A percentile compares a stretch with the other conserved stretches of the same genome.
These are phyloP conservation scores for Bombus superbus DNA, from an alignment of 1,140 invertebrate genomes.

Conservation along the genomic window DNA sequence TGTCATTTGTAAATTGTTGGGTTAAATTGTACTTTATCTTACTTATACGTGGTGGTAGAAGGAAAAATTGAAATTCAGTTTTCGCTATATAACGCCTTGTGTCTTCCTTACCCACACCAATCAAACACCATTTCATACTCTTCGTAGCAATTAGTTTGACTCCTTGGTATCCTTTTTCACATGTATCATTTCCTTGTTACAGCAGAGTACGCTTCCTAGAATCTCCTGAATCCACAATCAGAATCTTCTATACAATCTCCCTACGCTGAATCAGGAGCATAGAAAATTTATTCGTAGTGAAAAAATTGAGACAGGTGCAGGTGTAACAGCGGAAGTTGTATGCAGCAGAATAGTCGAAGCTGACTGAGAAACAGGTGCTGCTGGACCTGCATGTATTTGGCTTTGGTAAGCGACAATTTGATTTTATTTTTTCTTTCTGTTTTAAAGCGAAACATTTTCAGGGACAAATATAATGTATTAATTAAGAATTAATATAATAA, in stretches of 20 bases:
- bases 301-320: slow-evolving; percentile 55
- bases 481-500: too few relatives aligned
- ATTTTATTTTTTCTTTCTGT: slow-evolving; percentile 13
- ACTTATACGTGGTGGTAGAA: too few relatives aligned
- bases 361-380: slow-evolving; percentile 42
- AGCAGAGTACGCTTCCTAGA: slow-evolving; percentile 4
- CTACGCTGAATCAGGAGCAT: neutral
- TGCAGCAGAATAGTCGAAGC: slow-evolving; percentile 13
- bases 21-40: neutral
- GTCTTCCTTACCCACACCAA: neutral
- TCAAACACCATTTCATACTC: neutral
- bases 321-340: slow-evolving; percentile 16
- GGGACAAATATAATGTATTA: too few relatives aligned
- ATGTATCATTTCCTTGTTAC: slow-evolving; percentile 32
- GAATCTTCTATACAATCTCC: neutral
- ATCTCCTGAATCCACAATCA: neutral
- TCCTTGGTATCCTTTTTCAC: neutral
- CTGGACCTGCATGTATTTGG: slow-evolving; percentile 7
- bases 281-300: slow-evolving; percentile 32
- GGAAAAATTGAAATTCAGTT: neutral
- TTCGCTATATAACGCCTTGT: neutral
- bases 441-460: neutral
- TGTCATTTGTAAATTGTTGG: neutral
- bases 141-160: neutral
- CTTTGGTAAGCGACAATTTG: slow-evolving; percentile 47